A percentile compares a stretch with the other conserved stretches of the same genome.
Conservation (phyloP, 2,888 invertebrate species). For the Apamea crenata region DNA sequence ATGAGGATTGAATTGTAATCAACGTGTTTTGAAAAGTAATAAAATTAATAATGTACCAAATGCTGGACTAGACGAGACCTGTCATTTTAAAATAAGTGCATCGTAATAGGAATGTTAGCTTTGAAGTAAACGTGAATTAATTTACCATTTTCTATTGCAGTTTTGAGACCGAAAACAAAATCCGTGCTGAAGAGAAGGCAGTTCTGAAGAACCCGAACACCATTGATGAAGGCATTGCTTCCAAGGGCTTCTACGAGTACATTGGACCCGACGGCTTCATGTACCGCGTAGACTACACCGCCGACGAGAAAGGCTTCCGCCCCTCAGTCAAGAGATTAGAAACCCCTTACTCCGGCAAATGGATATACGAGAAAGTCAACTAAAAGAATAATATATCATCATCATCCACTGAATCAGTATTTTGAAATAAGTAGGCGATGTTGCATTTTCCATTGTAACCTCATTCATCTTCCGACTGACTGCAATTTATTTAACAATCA, state of each 20-base stretch:
- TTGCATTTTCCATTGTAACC: conserved; percentile 61
- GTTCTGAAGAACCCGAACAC: conserved; percentile 87
- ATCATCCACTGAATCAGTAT: conserved; percentile 84
- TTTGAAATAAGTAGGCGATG: conserved; percentile 80
- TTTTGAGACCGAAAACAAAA: conserved; percentile 90
- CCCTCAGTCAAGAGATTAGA: conserved; percentile 86
- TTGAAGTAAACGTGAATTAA: conserved; percentile 10
- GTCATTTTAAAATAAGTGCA: neutral
- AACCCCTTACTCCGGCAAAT: conserved; percentile 88
- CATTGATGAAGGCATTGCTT: conserved; percentile 87
- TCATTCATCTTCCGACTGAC: conserved; percentile 70
- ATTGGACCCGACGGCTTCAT: conserved; percentile 89
- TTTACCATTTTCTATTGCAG: conserved; percentile 70
- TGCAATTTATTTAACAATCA: conserved; percentile 72
- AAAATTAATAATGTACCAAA: neutral
- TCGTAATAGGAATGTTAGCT: neutral
- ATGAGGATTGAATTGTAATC: conserved; percentile 26
- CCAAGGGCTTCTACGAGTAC: conserved; percentile 89
- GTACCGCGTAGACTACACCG: conserved; percentile 89
- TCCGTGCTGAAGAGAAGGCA: conserved; percentile 89
- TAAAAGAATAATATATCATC: conserved; percentile 66
- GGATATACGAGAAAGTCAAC: conserved; percentile 86
- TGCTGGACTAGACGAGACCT: neutral
- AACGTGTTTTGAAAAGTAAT: conserved; percentile 10
- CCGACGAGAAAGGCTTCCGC: conserved; percentile 89